Base-by-base conservation (phyloP, 2,888 invertebrate genomes). In the Eucriotettix oculatus region DNA sequence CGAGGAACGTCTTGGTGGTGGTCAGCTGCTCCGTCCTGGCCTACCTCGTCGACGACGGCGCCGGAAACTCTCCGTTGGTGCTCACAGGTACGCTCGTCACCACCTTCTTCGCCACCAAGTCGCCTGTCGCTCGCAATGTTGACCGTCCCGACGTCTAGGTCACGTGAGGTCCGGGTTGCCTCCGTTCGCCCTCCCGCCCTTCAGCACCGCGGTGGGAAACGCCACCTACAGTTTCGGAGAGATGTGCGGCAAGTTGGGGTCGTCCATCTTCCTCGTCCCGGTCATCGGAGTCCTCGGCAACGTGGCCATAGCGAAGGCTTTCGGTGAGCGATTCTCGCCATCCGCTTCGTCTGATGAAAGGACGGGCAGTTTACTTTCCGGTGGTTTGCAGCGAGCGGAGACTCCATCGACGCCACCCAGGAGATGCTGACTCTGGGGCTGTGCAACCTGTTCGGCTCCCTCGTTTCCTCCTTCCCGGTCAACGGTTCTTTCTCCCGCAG, bases 301-400 rank as follows among this genome's bases (percentile, higher is more conserved):
- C 69, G 92, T 96, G 1, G 96, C 96, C 11, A 96, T 96, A 65
- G 94, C 93, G 9, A 96, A 95, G 74, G 92, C 95, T 43, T 96
- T 96, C 71, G 87, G 88, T 87, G 73, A 79, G 80, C n/a, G n/a
- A n/a, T n/a, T n/a, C n/a, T n/a, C n/a, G n/a, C n/a, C n/a, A n/a
- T 61, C 14, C n/a, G n/a, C n/a, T n/a, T n/a, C n/a, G n/a, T n/a
- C n/a, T n/a, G 10, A 14, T 9, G 74, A 17, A 54, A 17, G 11
- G 10, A 16, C 29, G 11, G 10, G 1, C 10, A 52, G 9, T 9
- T 52, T 5, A n/a, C n/a, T 17, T 16, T 54, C 10, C 14, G 16
- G 10, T 52, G 52, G 16, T 12, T 56, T 77, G 54, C 71, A 84
- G 85, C 86, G 0, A 83, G 86, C 64, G 89, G 89, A 2, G 82